These are phyloP conservation scores for Scelioninae gen. 1 DNA, from an alignment of 2,888 invertebrate genomes.

Conservation along the genomic window DNA sequence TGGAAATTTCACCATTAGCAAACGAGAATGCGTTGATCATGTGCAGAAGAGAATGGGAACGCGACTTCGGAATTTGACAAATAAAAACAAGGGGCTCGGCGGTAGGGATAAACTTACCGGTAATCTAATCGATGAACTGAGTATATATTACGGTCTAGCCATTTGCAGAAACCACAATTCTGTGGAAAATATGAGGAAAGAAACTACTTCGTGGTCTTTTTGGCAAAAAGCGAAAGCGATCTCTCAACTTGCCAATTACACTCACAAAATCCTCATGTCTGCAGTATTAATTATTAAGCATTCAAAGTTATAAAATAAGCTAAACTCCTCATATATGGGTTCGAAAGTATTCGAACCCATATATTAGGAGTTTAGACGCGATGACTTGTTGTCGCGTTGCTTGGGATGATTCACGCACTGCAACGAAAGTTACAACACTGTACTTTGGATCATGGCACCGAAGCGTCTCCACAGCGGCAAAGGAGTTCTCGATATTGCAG, in stretches of 20 bases:
- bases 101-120: conserved; percentile 19
- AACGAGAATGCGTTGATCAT: conserved; percentile 6
- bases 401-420: conserved; percentile 46
- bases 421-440: conserved; percentile 54
- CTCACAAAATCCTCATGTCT: neutral
- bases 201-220: neutral
- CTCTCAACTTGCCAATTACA: neutral
- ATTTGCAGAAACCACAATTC: conserved; percentile 54
- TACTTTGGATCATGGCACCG: conserved; percentile 47
- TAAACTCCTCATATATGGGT: no score
- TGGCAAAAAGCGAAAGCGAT: neutral
- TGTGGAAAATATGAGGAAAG: conserved; percentile 57
- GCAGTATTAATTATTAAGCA: no score
- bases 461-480: conserved; percentile 22
- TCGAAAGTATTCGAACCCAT: neutral
- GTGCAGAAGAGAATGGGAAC: conserved; percentile 8
- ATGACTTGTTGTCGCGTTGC: conserved; percentile 60
- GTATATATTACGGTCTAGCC: conserved; percentile 62
- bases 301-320: no score
- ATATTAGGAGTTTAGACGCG: conserved; percentile 34
- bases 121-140: conserved; percentile 55
- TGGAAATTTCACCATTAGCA: conserved; percentile 10
- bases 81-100: conserved; percentile 3
- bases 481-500: no score
- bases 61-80: neutral